A percentile compares a stretch with the other conserved stretches of the same genome.
Conservation (phyloP, 2,113 vertebrate genomes). For the Aviceda subcristata region DNA sequence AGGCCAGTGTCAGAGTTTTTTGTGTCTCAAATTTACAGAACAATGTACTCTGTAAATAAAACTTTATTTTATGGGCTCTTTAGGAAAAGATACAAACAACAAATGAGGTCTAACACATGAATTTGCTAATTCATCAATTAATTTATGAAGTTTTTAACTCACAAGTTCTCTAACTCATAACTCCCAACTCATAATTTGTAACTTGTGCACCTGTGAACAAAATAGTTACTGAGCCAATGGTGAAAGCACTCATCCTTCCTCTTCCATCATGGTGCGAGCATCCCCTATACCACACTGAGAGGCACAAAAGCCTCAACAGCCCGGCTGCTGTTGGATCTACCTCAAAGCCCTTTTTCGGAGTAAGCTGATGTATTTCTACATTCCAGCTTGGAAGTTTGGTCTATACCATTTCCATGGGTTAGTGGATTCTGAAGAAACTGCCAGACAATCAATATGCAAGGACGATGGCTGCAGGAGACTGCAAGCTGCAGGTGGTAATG, state of each 20-base stretch:
- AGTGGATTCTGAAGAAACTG: not conserved
- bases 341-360: not conserved
- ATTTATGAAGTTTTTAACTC: not conserved
- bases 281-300: not conserved
- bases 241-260: not conserved
- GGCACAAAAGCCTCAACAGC: not conserved
- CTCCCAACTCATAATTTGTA: not conserved
- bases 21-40: not conserved
- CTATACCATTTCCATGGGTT: not conserved
- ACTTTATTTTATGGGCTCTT: not conserved
- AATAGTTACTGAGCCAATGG: not conserved
- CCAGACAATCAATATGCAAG: not conserved
- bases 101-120: not conserved
- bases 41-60: not conserved
- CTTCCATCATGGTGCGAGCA: accelerated
- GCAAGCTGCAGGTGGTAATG: not conserved
- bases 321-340: not conserved
- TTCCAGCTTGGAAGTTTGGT: not conserved
- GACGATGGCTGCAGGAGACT: not conserved
- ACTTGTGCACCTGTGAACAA: not conserved
- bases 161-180: not conserved
- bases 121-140: not conserved
- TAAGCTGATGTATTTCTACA: not conserved
- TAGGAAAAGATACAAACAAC: not conserved
- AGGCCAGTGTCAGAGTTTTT: not conserved